Conservation (phyloP, 2,888 invertebrate genomes). For the Lasioglossum oenotherae region DNA sequence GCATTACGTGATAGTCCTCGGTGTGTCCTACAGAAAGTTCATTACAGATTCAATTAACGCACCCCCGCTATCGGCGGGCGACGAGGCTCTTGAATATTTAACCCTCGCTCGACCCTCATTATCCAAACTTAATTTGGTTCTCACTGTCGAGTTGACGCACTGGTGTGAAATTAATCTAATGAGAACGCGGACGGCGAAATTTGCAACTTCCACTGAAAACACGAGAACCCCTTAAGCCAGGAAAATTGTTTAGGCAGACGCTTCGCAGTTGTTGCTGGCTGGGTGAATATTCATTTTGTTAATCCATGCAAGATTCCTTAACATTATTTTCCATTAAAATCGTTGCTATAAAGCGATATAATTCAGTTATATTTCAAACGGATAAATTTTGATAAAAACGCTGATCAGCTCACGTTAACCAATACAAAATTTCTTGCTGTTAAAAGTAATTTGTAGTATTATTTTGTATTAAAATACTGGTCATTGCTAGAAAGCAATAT, state of each 20-base stretch:
- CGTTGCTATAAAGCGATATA: too few relatives aligned
- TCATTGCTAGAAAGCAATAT: too few relatives aligned
- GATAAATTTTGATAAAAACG: too few relatives aligned
- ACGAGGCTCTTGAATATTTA: conserved; percentile 4
- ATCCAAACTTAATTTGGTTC: background rate
- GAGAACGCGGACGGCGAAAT: background rate
- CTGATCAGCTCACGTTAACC: too few relatives aligned
- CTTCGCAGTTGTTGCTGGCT: too few relatives aligned
- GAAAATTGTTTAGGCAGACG: too few relatives aligned
- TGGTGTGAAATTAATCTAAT: background rate
- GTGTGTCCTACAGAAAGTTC: conserved; percentile 89
- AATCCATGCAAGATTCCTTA: too few relatives aligned
- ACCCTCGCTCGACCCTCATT: background rate
- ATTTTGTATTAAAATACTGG: too few relatives aligned
- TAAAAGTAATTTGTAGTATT: too few relatives aligned
- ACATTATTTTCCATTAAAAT: too few relatives aligned
- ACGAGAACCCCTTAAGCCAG: background rate
- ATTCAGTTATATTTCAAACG: too few relatives aligned
- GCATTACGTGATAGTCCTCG: conserved; percentile 94
- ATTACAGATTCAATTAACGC: conserved; percentile 34
- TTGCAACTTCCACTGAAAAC: background rate
- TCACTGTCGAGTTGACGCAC: background rate
- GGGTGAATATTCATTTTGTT: background rate
- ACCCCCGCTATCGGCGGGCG: background rate
- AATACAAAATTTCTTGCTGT: too few relatives aligned